These are phyloP conservation scores for Protophormia terraenovae DNA, from an alignment of 2,888 invertebrate genomes.

Conservation along the genomic window DNA sequence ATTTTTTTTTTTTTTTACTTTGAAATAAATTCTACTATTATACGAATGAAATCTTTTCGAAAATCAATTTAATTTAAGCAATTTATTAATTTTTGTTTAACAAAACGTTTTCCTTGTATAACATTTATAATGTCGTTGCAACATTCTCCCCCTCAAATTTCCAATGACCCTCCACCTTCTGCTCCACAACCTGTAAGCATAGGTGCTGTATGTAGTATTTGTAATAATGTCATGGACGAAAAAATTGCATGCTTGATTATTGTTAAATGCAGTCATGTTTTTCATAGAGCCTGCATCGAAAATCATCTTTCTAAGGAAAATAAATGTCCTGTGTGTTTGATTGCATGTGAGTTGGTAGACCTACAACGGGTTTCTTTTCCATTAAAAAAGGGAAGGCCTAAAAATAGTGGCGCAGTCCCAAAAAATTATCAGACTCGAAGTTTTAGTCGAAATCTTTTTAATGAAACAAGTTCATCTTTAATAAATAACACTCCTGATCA, in stretches of 20 bases:
- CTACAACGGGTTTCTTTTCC: background rate
- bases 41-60: too few relatives aligned
- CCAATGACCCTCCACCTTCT: background rate
- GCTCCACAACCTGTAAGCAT: background rate
- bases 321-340: background rate
- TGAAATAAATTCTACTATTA: too few relatives aligned
- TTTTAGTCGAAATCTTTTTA: background rate
- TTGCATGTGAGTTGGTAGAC: slow-evolving; percentile 1
- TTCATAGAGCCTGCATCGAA: slow-evolving; percentile 21
- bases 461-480: background rate
- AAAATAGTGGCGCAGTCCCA: background rate
- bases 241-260: slow-evolving; percentile 1
- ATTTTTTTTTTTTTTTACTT: too few relatives aligned
- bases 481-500: background rate
- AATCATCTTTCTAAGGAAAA: background rate
- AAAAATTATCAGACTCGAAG: background rate
- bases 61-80: too few relatives aligned
- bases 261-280: background rate
- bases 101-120: background rate
- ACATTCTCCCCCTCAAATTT: background rate
- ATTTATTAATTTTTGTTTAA: too few relatives aligned
- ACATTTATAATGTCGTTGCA: background rate
- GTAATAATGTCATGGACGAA: background rate
- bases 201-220: background rate
- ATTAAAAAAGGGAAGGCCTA: background rate